Evolutionary conservation across 2,113 vertebrate species (phyloP).

Genomic region (Puffinus mauretanicus): DNA sequence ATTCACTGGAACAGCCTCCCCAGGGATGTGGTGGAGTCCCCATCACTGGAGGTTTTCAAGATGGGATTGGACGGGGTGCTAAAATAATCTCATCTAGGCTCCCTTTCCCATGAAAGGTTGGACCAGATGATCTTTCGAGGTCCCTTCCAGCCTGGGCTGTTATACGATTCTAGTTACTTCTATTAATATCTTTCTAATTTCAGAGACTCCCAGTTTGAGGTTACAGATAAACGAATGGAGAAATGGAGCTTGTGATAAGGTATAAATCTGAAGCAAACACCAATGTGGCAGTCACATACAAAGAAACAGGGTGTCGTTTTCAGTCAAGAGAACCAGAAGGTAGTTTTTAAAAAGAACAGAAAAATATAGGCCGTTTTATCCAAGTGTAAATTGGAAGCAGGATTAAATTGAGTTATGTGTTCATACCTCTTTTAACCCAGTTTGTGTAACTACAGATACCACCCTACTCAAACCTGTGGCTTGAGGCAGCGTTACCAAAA

Average conservation of each 20-base stretch:
- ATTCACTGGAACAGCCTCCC: not conserved
- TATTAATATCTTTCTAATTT: not conserved
- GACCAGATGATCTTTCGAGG: not conserved
- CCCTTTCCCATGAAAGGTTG: not conserved
- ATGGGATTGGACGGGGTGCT: not conserved
- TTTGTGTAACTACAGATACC: not conserved
- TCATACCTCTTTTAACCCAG: not conserved
- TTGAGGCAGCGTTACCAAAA: not conserved
- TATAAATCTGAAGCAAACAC: not conserved
- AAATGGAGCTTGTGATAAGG: not conserved
- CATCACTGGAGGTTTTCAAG: not conserved
- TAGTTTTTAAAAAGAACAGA: not conserved
- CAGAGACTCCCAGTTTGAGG: not conserved
- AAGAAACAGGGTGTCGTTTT: not conserved
- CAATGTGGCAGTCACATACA: accelerated
- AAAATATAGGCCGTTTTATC: not conserved
- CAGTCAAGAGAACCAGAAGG: not conserved
- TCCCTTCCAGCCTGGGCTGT: not conserved
- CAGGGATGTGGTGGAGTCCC: not conserved
- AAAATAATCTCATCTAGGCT: not conserved
- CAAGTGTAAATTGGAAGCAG: not conserved
- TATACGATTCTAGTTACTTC: not conserved
- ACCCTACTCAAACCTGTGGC: not conserved
- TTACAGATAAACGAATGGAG: not conserved
- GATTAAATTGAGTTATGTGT: not conserved